Conservation (phyloP, 2,888 invertebrate species). For the Microplitis manilae region DNA sequence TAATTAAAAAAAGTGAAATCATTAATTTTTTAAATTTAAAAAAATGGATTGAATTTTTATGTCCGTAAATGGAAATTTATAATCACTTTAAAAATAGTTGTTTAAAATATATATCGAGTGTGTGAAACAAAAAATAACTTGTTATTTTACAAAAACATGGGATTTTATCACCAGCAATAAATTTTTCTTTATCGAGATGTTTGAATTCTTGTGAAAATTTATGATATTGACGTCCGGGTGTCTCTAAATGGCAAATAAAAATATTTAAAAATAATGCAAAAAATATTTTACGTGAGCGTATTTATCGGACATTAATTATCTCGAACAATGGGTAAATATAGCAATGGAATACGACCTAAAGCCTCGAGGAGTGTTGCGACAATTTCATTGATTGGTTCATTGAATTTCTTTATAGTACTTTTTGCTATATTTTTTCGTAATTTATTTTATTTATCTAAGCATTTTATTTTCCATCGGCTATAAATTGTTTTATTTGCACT, state of each 20-base stretch:
- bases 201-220: too few species aligned
- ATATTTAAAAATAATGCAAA: neutral
- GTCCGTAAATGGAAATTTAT: too few species aligned
- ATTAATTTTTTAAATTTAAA: too few species aligned
- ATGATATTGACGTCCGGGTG: too few species aligned
- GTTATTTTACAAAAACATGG: neutral
- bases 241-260: too few species aligned
- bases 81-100: too few species aligned
- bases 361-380: constrained; percentile 4
- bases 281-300: neutral
- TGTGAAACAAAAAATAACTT: too few species aligned
- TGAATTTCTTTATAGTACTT: neutral
- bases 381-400: constrained; percentile 11
- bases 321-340: neutral
- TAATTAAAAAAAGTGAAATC: too few species aligned
- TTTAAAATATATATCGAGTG: too few species aligned
- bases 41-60: too few species aligned
- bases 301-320: neutral
- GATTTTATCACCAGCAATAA: neutral
- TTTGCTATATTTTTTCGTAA: neutral
- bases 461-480: neutral
- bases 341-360: constrained; percentile 12
- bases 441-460: constrained; percentile 8
- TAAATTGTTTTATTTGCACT: constrained; percentile 2
- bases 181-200: neutral